Conservation (phyloP, 92 coral and sea anemone genomes). For the Parazoanthus swiftii region DNA sequence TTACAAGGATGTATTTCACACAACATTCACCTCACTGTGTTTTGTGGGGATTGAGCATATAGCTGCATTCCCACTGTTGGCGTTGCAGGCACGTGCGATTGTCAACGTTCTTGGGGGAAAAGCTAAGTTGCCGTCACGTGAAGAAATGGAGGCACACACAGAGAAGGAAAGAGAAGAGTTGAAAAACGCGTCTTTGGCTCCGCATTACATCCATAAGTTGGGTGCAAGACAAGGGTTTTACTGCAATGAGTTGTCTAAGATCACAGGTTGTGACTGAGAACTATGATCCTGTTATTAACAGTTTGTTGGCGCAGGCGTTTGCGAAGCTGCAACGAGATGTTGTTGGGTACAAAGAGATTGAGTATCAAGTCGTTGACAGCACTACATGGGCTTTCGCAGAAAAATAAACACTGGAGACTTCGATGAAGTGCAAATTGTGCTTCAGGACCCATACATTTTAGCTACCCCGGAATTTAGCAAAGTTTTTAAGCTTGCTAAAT, state of each 20-base stretch:
- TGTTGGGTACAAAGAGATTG: neutral
- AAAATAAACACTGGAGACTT: neutral
- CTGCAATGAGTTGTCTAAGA: slow-evolving; percentile 47
- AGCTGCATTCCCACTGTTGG: slow-evolving; percentile 70
- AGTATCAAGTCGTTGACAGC: neutral
- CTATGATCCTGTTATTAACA: slow-evolving; percentile 38
- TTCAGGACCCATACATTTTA: too few relatives aligned
- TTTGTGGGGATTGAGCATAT: slow-evolving; percentile 68
- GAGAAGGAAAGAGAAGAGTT: slow-evolving; percentile 66
- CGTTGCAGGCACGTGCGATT: slow-evolving; percentile 66
- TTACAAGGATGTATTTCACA: slow-evolving; percentile 73
- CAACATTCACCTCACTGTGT: slow-evolving; percentile 59
- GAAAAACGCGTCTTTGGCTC: slow-evolving; percentile 47
- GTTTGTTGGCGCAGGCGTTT: slow-evolving; percentile 23
- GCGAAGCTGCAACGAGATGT: neutral
- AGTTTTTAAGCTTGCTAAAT: too few relatives aligned
- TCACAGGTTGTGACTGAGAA: slow-evolving; percentile 59
- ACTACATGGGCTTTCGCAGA: neutral
- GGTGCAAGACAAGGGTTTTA: slow-evolving; percentile 58
- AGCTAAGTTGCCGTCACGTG: slow-evolving; percentile 57
- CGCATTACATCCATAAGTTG: slow-evolving; percentile 61
- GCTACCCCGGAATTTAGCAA: too few relatives aligned
- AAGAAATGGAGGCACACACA: slow-evolving; percentile 69
- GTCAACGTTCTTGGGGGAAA: slow-evolving; percentile 59
- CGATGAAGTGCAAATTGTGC: too few relatives aligned